These are phyloP conservation scores for Imbricaverruca yamaguchii DNA, from an alignment of 2,888 invertebrate genomes.

Conservation along the genomic window DNA sequence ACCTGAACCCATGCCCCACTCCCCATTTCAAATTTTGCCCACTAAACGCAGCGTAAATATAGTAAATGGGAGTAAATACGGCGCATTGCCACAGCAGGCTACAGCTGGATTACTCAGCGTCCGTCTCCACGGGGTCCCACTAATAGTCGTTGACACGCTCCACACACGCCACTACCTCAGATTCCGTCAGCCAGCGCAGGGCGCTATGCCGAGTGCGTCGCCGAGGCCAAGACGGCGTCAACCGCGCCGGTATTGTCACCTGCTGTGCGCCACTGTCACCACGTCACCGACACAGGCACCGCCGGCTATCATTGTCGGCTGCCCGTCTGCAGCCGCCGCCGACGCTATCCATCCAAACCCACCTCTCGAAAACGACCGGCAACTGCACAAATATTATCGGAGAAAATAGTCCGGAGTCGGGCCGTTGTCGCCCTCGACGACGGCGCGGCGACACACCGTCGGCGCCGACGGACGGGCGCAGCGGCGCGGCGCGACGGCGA, in stretches of 20 bases:
- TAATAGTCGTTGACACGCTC: no score
- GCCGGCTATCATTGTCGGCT: not conserved
- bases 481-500: constrained; percentile 6
- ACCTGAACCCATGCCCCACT: no score
- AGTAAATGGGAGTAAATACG: no score
- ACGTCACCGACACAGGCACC: not conserved
- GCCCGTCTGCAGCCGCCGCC: not conserved
- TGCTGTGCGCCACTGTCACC: not conserved
- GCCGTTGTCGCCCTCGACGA: constrained; percentile 10
- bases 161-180: no score
- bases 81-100: no score
- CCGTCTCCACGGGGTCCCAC: no score
- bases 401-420: not conserved
- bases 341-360: not conserved
- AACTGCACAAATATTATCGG: constrained; percentile 19
- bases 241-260: not conserved
- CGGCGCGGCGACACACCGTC: not conserved
- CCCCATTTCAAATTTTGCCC: no score
- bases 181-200: no score
- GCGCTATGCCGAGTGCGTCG: no score
- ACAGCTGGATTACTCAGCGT: no score
- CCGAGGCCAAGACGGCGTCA: not conserved
- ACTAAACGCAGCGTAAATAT: no score
- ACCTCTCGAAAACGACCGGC: constrained; percentile 3
- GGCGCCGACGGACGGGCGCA: not conserved